phyloP scores from a whole-genome alignment of 2,888 invertebrate species.

The Archips crataeganus region DNA sequence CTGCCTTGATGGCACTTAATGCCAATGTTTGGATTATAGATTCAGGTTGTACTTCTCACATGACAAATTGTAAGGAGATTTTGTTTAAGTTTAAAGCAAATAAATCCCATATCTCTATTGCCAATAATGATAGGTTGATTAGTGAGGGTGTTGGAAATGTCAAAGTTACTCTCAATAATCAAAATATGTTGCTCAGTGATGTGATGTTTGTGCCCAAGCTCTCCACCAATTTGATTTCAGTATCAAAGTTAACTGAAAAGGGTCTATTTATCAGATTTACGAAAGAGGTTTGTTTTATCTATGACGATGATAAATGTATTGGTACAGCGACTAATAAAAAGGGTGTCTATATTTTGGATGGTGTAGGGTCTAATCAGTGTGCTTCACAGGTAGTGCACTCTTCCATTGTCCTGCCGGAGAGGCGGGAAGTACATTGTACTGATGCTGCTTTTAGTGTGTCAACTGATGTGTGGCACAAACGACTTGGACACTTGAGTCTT shows the following conservation, averaged over 20 bases:
- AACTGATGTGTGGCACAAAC: not conserved
- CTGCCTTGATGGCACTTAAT: not conserved
- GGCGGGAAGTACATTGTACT: no score
- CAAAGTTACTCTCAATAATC: not conserved
- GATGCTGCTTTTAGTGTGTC: not conserved
- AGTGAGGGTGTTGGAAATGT: not conserved
- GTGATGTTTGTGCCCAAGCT: not conserved
- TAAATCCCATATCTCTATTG: not conserved
- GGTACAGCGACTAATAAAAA: not conserved
- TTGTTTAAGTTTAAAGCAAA: not conserved
- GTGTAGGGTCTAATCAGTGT: not conserved
- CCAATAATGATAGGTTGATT: no score
- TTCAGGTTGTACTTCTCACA: not conserved
- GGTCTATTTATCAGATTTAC: not conserved
- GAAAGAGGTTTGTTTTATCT: not conserved
- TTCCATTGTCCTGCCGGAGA: not conserved
- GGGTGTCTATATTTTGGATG: no score
- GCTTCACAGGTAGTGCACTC: not conserved
- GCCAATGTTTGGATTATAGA: not conserved
- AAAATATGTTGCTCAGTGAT: not conserved
- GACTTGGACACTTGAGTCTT: not conserved
- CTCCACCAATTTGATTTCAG: not conserved
- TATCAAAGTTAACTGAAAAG: not conserved
- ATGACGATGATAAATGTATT: not conserved
- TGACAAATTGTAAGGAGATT: not conserved